Conservation (phyloP, 2,113 vertebrate genomes). For the Neogobius melanostomus region DNA sequence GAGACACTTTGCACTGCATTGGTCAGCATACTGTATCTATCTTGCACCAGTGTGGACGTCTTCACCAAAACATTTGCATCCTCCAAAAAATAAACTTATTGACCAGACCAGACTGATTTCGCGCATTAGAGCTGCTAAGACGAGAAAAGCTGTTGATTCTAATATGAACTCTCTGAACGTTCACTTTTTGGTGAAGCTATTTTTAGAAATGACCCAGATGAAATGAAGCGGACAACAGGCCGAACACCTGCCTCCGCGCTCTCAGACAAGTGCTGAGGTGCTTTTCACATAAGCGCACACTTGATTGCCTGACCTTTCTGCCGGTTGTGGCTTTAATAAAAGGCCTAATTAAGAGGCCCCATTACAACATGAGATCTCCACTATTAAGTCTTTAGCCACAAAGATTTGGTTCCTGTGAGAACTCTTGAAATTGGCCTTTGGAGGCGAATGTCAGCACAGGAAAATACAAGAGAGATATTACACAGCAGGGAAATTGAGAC, state of each 20-base stretch:
- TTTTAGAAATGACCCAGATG: slow-evolving; percentile 37
- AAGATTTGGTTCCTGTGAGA: slow-evolving; percentile 22
- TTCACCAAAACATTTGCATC: neutral
- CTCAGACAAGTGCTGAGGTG: neutral
- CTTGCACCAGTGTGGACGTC: no score
- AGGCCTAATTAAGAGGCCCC: slow-evolving; percentile 41
- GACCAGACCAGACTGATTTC: neutral
- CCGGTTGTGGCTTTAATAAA: slow-evolving; percentile 13
- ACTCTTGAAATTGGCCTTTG: neutral
- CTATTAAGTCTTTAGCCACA: slow-evolving; percentile 40
- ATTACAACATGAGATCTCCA: slow-evolving; percentile 30
- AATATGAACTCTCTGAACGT: slow-evolving; percentile 1
- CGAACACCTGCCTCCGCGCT: neutral
- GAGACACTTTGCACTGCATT: no score
- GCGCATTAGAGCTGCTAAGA: neutral
- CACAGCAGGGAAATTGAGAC: neutral
- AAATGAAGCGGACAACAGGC: slow-evolving; percentile 27
- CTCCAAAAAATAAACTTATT: neutral
- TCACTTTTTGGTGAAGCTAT: neutral
- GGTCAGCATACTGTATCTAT: no score
- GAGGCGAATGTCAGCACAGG: slow-evolving; percentile 23
- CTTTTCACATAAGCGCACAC: slow-evolving; percentile 18
- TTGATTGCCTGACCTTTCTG: slow-evolving; percentile 54
- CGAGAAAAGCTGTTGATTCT: neutral
- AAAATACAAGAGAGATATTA: neutral